Evolutionary conservation across 2,113 vertebrate genomes (phyloP).

Genomic region (Hippocampus guttulatus): DNA sequence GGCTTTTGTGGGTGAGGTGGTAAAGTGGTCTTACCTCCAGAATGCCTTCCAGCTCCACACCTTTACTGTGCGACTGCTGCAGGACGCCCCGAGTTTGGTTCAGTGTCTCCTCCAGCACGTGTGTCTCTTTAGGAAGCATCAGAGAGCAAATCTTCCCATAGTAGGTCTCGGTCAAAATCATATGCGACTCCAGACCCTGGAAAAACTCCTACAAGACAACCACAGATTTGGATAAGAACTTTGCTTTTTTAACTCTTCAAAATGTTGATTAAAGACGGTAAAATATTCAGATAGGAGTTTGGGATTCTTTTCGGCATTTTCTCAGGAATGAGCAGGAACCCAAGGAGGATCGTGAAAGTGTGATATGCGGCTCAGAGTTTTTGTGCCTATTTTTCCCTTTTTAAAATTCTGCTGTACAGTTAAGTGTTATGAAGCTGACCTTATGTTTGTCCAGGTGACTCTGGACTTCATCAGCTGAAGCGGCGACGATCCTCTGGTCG

Average conservation of each 20-base stretch:
- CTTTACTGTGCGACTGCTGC: conserved; percentile 85
- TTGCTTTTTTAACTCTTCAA: background rate
- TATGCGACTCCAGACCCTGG: conserved; percentile 89
- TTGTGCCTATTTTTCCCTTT: too few species aligned
- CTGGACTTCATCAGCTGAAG: conserved; percentile 82
- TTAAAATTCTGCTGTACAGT: too few species aligned
- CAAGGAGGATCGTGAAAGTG: too few species aligned
- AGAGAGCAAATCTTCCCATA: conserved; percentile 83
- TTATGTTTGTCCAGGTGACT: conserved; percentile 90
- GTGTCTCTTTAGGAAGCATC: conserved; percentile 73
- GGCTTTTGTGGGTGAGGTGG: background rate
- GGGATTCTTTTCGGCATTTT: too few species aligned
- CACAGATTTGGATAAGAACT: background rate
- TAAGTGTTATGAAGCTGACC: conserved; percentile 57
- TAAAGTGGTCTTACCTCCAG: conserved; percentile 79
- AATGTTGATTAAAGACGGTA: too few species aligned
- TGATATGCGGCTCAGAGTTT: too few species aligned
- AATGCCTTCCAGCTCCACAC: conserved; percentile 88
- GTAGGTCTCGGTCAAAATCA: conserved; percentile 88
- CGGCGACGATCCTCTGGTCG: conserved; percentile 82
- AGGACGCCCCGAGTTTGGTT: conserved; percentile 78
- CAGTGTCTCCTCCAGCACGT: conserved; percentile 75
- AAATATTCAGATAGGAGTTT: too few species aligned
- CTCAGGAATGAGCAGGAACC: too few species aligned
- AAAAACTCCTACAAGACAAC: conserved; percentile 84